Evolutionary conservation across 2,888 invertebrate species (phyloP).

Genomic region (Plemyria rubiginata): DNA sequence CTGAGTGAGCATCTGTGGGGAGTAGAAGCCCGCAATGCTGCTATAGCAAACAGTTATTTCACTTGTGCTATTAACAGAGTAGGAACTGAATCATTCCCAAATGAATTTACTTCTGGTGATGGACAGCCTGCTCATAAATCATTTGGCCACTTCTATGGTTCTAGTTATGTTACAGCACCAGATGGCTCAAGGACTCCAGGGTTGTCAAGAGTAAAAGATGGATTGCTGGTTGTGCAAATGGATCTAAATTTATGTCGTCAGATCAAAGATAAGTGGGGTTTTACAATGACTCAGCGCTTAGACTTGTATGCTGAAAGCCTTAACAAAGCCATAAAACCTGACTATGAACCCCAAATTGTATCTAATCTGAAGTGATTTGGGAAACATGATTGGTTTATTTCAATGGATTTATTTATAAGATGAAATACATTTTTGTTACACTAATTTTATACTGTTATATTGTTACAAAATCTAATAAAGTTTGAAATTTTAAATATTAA

Average conservation of each 20-base stretch:
- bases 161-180: conserved; percentile 97
- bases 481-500: conserved; percentile 1
- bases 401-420: conserved; percentile 9
- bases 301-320: conserved; percentile 95
- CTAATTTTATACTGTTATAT: conserved; percentile 19
- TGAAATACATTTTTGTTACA: conserved; percentile 22
- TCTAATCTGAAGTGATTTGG: conserved; percentile 24
- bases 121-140: conserved; percentile 93
- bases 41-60: conserved; percentile 98
- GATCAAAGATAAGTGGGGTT: conserved; percentile 97
- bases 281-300: conserved; percentile 97
- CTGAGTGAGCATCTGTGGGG: conserved; percentile 97
- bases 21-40: conserved; percentile 98
- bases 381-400: conserved; percentile 6
- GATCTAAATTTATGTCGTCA: conserved; percentile 98
- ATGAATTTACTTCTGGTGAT: conserved; percentile 80
- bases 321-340: conserved; percentile 60
- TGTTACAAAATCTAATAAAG: conserved; percentile 25
- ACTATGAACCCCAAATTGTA: conserved; percentile 68
- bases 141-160: conserved; percentile 99
- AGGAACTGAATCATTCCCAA: conserved; percentile 93
- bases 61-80: conserved; percentile 97
- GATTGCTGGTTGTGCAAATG: conserved; percentile 94
- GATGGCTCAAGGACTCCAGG: conserved; percentile 96
- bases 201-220: conserved; percentile 91